Conservation (phyloP, 2,888 invertebrate genomes). For the Gerosis bhagava region DNA sequence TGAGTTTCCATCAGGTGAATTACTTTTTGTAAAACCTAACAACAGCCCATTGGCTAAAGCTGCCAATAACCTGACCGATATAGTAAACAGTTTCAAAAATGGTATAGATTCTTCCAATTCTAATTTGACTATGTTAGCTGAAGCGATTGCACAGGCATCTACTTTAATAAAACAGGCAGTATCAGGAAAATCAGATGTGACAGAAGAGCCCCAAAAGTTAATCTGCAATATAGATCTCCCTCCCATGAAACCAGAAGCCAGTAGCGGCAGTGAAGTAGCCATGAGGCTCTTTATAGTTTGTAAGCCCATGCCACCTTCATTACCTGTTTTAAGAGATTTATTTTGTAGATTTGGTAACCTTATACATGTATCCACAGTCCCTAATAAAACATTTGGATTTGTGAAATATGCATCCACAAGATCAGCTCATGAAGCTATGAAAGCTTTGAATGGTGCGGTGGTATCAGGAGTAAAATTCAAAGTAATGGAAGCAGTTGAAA, state of each 20-base stretch:
- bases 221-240: conserved; percentile 88
- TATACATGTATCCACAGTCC: conserved; percentile 94
- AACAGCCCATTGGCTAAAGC: conserved; percentile 62
- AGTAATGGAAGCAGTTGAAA: conserved; percentile 94
- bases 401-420: conserved; percentile 92
- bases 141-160: conserved; percentile 90
- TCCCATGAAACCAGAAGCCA: conserved; percentile 85
- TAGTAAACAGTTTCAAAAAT: conserved; percentile 66
- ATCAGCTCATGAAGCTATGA: conserved; percentile 90
- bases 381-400: conserved; percentile 96
- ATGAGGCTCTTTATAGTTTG: conserved; percentile 87
- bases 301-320: conserved; percentile 86
- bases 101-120: conserved; percentile 55
- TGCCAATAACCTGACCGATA: conserved; percentile 58
- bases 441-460: conserved; percentile 89
- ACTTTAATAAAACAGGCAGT: conserved; percentile 87
- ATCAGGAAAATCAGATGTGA: conserved; percentile 41
- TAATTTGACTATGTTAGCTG: conserved; percentile 86
- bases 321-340: conserved; percentile 89
- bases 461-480: conserved; percentile 91
- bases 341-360: conserved; percentile 96
- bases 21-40: conserved; percentile 89
- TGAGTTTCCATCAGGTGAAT: conserved; percentile 95
- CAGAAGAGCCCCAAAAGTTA: conserved; percentile 38
- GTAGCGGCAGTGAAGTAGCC: conserved; percentile 82